Evolutionary conservation across 2,797 vertebrate genomes (phyloP), one percentile per base, ranked within the genome.

Genomic region (Pelodytes ibericus): DNA sequence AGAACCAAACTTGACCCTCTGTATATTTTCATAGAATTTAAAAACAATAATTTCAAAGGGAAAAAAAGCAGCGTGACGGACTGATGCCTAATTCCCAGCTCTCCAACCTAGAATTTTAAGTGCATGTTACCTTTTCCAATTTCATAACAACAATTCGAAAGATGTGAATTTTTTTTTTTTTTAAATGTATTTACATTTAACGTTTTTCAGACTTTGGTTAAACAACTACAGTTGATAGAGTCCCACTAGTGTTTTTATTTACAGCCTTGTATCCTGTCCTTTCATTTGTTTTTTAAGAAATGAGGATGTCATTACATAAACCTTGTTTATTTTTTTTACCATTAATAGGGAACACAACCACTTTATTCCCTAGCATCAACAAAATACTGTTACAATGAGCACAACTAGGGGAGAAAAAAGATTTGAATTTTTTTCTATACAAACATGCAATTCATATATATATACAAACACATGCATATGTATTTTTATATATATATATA

Each of bases 241-340:
- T 68, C 69, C 63, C 44, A 67, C 64, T 69, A 39, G 22, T 73
- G 77, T 79, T 79, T 78, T 67, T 51, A 73, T 78, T 56, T 79
- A 61, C 22, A 74, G 36, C 26, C 67, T 44, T 64, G 58, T 71
- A 71, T 77, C 67, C 67, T 51, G 63, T 79, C 20, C 71, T 68
- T 67, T 73, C 64, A 75, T 68, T 66, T 72, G 53, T 49, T 29
- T 59, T 71, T 67, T 72, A 72, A 51, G 70, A 67, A 69, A 57
- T 65, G 57, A 66, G 51, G 22, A 72, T 78, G 53, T 27, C 70
- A 79, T 30, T 44, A 61, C 65, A 41, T 73, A 27, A 62, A 67
- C 56, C 71, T 62, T 61, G 61, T 73, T 79, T 61, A 71, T 79
- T 79, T 79, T 58, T n/a, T 44, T 39, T 31, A 62, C 31, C 70